A percentile compares a stretch with the other conserved stretches of the same genome.
Conservation (phyloP, 2,888 invertebrate genomes). For the Calliscelio sp. region DNA sequence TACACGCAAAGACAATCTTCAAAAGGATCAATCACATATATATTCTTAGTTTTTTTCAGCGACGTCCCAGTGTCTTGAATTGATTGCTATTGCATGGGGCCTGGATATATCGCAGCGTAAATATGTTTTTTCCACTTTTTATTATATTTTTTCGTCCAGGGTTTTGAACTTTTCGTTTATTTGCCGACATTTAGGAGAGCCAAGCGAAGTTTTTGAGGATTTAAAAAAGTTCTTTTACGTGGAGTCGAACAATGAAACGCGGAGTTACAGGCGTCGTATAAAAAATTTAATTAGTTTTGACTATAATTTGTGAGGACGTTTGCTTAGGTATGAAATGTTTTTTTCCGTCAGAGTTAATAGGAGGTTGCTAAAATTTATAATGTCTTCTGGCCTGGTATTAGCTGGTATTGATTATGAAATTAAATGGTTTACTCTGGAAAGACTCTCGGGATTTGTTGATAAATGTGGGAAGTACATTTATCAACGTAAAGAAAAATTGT, state of each 20-base stretch:
- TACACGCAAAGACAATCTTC: constrained; percentile 49
- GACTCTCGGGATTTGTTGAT: no score
- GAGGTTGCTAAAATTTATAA: constrained; percentile 4
- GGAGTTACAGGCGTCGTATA: constrained; percentile 17
- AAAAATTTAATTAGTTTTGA: constrained; percentile 29
- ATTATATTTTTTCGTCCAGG: background rate
- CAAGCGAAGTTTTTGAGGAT: constrained; percentile 13
- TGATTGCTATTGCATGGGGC: constrained; percentile 3
- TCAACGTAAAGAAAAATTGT: no score
- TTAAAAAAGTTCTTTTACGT: constrained; percentile 27
- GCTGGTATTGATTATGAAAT: background rate
- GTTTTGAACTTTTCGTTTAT: background rate
- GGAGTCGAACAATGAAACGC: constrained; percentile 22
- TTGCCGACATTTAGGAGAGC: constrained; percentile 4
- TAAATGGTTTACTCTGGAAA: background rate
- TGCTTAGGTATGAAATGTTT: constrained; percentile 19
- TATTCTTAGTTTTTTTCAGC: constrained; percentile 15
- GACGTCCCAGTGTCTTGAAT: background rate
- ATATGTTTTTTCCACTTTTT: background rate
- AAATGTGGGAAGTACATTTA: no score
- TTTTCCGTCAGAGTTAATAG: constrained; percentile 19
- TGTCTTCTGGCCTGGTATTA: background rate
- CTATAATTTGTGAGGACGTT: constrained; percentile 16
- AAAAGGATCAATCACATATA: constrained; percentile 28
- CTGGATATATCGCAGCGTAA: background rate